Evolutionary conservation across 53 echinoderm and acorn worm species (phyloP).

Genomic region (Crossaster papposus): DNA sequence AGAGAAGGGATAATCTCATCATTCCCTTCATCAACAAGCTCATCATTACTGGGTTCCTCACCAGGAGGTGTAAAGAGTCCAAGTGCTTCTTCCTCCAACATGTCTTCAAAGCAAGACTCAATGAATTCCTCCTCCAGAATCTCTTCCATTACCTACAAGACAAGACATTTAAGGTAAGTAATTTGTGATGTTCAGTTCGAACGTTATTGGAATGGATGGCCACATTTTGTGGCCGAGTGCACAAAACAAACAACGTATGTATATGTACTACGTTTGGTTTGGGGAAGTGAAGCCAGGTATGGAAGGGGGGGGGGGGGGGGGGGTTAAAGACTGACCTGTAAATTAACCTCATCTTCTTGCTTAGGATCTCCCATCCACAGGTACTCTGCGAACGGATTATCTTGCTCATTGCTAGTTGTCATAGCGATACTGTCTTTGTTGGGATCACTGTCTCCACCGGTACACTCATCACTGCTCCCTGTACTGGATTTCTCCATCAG

Average conservation of each 20-base stretch:
- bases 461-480: conserved; percentile 9
- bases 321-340: conserved; percentile 27
- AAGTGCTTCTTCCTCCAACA: conserved; percentile 80
- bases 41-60: too few species aligned
- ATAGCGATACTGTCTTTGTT: not conserved
- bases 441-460: not conserved
- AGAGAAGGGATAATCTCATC: conserved; percentile 17
- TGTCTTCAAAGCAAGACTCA: conserved; percentile 81
- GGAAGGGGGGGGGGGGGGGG: not conserved
- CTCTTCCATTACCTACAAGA: conserved; percentile 68
- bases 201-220: not conserved
- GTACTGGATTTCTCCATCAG: conserved; percentile 3
- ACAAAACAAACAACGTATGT: too few species aligned
- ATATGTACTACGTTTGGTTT: too few species aligned
- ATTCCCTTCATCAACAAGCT: not conserved
- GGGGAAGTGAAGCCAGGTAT: too few species aligned
- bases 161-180: not conserved
- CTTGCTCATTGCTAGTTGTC: conserved; percentile 55
- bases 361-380: conserved; percentile 82
- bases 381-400: conserved; percentile 80
- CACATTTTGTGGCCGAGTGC: not conserved
- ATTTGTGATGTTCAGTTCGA: not conserved
- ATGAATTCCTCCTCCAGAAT: conserved; percentile 78
- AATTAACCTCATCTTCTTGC: conserved; percentile 74
- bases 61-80: conserved; percentile 73